Base-by-base conservation (phyloP, 2,888 invertebrate genomes). In the Spicauda simplicius region DNA sequence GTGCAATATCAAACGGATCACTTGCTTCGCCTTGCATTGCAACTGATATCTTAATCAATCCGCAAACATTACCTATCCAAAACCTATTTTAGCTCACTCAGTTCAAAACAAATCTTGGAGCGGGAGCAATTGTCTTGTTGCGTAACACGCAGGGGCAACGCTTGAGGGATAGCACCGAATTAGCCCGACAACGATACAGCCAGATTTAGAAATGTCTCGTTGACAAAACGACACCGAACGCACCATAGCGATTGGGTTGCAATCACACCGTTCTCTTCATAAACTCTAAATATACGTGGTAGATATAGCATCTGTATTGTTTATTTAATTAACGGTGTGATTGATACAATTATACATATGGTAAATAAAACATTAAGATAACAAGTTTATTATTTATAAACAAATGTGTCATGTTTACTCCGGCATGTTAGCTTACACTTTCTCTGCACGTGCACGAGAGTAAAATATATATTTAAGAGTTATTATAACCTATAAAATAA, bases 181-280 rank as follows among this genome's bases (percentile, higher is more conserved):
- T 89, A 90, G 88, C 85, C 80, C 82, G 83, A 77, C 82, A 80
- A 81, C 86, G 87, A 79, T 80, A 82, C 80, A n/a, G 53, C 52
- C 88, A 79, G 87, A 90, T 90, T 87, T 91, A 91, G 91, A 91
- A 82, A 79, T 85, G 85, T 82, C 82, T 80, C 85, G 80, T 80
- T 82, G 80, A 87, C 91, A 89, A 91, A 91, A 91, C 65, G 65
- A 65, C 65, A 52, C 41, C 58, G 65, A 65, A 30, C 48, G 48
- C 48, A 48, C 48, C 48, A 48, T 48, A 48, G 48, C 48, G 16
- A 48, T 48, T 16, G 48, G 48, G 48, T 16, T 7, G 48, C 48
- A 5, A 16, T 48, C 48, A 48, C 48, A 48, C 48, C 48, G 48
- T 12, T 37, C 4, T 0, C 12, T 37, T 37, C 1, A 48, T 2